Evolutionary conservation across 1,140 invertebrate species (phyloP), one percentile per base, ranked within the genome.

Genomic region (Drosophila pruinosa): DNA sequence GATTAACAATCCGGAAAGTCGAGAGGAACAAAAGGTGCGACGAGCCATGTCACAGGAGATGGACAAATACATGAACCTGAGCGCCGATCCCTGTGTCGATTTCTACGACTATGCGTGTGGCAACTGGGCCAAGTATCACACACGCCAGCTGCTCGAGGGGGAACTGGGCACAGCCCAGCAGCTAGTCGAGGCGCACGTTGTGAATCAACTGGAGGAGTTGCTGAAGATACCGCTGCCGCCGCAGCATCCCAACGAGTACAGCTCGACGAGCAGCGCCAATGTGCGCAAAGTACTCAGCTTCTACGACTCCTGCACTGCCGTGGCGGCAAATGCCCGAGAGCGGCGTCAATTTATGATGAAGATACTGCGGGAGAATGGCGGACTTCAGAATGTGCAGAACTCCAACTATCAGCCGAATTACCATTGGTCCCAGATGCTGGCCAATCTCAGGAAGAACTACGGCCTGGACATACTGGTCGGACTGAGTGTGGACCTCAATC

Each of bases 61-160:
- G 94, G 92, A 92, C 57, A 93, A 94, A 69, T 95, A 95, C 75
- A 97, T 98, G 95, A 96, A 98, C 77, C 90, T 86, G 1, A 92
- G 90, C 21, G 93, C 93, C 0, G 94, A 98, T 91, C 97, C 97
- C 0, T 99, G 97, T 90, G 91, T 95, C 1, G 97, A 98, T 91
- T 99, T 98, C 91, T 98, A 97, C 90, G 94, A 96, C 17, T 89
- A 78, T 19, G 85, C 85, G 26, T 89, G 85, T 14, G 85, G 85
- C 6, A 68, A 85, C 97, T 96, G 89, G 95, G 96, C 41, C 0
- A 31, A 53, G 0, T 53, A 68, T 22, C 78, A 78, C n/a, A 64
- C 21, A 17, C 71, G 67, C 1, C 75, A 71, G 3, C 50, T 73
- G 24, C 82, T 68, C 7, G 45, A 53, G 4, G 67, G 36, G 0